Conservation (phyloP, 2,113 vertebrate genomes). For the Puntigrus tetrazona region DNA sequence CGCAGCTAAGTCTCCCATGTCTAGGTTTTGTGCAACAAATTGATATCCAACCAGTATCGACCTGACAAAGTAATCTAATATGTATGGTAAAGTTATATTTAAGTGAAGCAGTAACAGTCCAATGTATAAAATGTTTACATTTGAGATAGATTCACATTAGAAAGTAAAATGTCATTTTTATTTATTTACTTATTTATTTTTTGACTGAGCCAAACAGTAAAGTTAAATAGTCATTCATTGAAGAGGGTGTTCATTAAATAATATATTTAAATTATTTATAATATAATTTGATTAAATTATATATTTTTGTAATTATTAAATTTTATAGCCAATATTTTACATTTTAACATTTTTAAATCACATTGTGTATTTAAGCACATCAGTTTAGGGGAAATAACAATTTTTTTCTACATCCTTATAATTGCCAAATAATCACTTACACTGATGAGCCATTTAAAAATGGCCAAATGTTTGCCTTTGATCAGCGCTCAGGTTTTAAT, state of each 20-base stretch:
- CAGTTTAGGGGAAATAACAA: neutral
- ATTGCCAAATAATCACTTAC: constrained; percentile 32
- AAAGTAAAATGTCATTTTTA: no score
- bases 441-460: constrained; percentile 4
- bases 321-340: neutral
- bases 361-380: neutral
- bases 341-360: neutral
- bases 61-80: constrained; percentile 17
- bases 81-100: constrained; percentile 10
- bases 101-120: neutral
- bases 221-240: neutral
- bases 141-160: neutral
- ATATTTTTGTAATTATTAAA: neutral
- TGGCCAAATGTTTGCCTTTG: constrained; percentile 41
- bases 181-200: neutral
- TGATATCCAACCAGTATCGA: constrained; percentile 34
- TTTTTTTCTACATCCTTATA: constrained; percentile 56
- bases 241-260: neutral
- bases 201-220: neutral
- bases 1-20: constrained; percentile 72
- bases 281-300: neutral
- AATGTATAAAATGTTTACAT: neutral
- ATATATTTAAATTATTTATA: neutral
- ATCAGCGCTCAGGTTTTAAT: constrained; percentile 50
- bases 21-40: constrained; percentile 46